Percentiles rank a stretch among this genome's conserved stretches.
phyloP scores from a whole-genome alignment of 2,113 vertebrate genomes.

The Haplotaxodon microlepis region DNA sequence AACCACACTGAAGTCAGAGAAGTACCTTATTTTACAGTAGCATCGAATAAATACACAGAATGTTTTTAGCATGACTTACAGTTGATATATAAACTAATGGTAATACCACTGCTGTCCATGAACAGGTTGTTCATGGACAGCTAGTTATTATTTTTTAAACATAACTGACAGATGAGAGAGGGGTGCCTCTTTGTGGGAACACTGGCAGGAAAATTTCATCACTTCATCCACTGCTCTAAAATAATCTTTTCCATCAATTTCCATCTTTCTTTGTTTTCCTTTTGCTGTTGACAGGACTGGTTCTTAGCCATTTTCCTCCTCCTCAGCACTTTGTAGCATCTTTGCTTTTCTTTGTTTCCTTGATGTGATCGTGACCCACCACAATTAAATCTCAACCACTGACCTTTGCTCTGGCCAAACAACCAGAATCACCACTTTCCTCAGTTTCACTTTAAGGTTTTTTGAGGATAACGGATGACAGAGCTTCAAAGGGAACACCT shows the following conservation, averaged over 20 bases:
- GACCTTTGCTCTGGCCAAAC: not conserved
- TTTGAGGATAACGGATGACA: not conserved
- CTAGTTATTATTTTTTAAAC: not conserved
- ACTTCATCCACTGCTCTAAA: not conserved
- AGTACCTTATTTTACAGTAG: not conserved
- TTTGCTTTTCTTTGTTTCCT: not conserved
- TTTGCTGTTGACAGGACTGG: not conserved
- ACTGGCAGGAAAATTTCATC: not conserved
- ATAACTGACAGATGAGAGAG: not conserved
- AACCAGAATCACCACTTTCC: not conserved
- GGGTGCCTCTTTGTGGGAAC: not conserved
- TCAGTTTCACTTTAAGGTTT: not conserved
- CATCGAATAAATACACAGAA: not conserved
- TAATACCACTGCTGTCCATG: not conserved
- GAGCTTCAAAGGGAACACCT: not conserved
- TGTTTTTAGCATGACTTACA: not conserved
- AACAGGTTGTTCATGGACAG: not conserved
- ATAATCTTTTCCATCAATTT: not conserved
- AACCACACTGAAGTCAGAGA: not conserved
- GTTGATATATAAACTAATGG: not conserved
- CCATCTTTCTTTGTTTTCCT: not conserved
- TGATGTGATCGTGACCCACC: not conserved
- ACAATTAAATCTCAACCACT: not conserved
- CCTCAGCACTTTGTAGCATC: not conserved
- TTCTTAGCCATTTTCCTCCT: not conserved